Percentiles rank a stretch among this genome's conserved stretches.
These are phyloP conservation scores for Cryptocheilus praepositus DNA, from an alignment of 2,888 invertebrate species.

Conservation along the genomic window DNA sequence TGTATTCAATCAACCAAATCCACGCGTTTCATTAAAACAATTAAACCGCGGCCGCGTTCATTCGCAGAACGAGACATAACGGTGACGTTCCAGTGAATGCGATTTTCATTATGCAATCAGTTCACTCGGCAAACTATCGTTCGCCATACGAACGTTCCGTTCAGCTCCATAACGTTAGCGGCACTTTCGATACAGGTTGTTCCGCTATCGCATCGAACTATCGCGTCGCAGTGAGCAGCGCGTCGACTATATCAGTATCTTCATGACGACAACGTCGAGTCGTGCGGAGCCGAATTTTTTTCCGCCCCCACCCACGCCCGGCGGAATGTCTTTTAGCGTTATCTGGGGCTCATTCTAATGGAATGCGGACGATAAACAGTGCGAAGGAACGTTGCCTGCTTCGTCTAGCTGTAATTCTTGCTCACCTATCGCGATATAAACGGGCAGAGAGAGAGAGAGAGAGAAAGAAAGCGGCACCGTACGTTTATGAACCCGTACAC, in stretches of 20 bases:
- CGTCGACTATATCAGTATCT: conserved; percentile 28
- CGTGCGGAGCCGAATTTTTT: conserved; percentile 23
- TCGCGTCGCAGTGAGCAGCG: not conserved
- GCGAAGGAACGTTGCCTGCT: conserved; percentile 32
- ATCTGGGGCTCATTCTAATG: conserved; percentile 43
- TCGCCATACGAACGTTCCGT: not conserved
- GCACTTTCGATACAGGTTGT: too few relatives aligned
- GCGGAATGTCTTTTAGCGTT: conserved; percentile 45
- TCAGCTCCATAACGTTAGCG: too few relatives aligned
- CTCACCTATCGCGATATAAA: conserved; percentile 21
- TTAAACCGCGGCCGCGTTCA: too few relatives aligned
- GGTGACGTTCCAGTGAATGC: conserved; percentile 14
- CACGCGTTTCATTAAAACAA: too few relatives aligned
- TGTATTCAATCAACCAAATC: too few relatives aligned
- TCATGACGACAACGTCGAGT: conserved; percentile 16
- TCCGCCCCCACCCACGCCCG: conserved; percentile 10
- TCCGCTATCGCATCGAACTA: conserved; percentile 8
- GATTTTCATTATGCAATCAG: conserved; percentile 36
- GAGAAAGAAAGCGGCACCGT: conserved; percentile 3
- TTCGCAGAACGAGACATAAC: conserved; percentile 17
- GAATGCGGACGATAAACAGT: conserved; percentile 50
- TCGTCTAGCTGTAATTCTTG: conserved; percentile 1
- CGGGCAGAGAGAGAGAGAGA: conserved; percentile 19
- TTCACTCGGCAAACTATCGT: conserved; percentile 39
- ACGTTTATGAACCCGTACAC: conserved; percentile 7